Conservation (phyloP, 2,888 invertebrate genomes). For the Drosophila crucigera region DNA sequence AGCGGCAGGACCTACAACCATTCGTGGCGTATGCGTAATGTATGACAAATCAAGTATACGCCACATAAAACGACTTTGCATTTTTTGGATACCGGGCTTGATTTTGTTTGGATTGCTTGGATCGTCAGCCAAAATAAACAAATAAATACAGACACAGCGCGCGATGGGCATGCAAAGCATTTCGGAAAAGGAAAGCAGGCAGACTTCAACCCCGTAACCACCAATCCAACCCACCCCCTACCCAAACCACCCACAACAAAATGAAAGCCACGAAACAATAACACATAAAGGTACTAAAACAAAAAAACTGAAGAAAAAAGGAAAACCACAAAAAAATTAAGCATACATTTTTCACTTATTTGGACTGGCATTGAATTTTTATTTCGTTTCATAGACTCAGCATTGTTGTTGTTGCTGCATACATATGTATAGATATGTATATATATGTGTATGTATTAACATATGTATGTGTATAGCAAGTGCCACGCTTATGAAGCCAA, state of each 20-base stretch:
- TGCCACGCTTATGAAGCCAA: conserved; percentile 32
- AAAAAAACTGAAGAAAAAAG: conserved; percentile 11
- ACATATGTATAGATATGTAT: conserved; percentile 26
- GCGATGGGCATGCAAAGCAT: conserved; percentile 54
- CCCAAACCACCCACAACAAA: background rate
- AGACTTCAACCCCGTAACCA: background rate
- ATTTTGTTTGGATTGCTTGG: conserved; percentile 55
- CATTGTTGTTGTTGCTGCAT: conserved; percentile 39
- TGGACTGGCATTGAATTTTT: conserved; percentile 71
- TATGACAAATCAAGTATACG: conserved; percentile 73
- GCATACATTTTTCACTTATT: conserved; percentile 74
- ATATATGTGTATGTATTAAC: conserved; percentile 17
- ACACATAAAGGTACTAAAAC: conserved; percentile 7
- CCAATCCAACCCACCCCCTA: background rate
- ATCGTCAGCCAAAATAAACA: conserved; percentile 52
- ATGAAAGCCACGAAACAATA: conserved; percentile 35
- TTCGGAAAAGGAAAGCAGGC: conserved; percentile 43
- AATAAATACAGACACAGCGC: background rate
- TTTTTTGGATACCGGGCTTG: conserved; percentile 33
- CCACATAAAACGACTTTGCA: conserved; percentile 40
- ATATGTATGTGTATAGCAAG: conserved; percentile 20
- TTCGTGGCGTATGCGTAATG: conserved; percentile 68
- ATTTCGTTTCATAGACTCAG: conserved; percentile 60
- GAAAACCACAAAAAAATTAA: conserved; percentile 43
- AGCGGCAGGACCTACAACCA: background rate